Percentiles rank a stretch among this genome's conserved stretches.
These are phyloP conservation scores for Salvelinus fontinalis DNA, from an alignment of 2,113 vertebrate species.

Conservation along the genomic window DNA sequence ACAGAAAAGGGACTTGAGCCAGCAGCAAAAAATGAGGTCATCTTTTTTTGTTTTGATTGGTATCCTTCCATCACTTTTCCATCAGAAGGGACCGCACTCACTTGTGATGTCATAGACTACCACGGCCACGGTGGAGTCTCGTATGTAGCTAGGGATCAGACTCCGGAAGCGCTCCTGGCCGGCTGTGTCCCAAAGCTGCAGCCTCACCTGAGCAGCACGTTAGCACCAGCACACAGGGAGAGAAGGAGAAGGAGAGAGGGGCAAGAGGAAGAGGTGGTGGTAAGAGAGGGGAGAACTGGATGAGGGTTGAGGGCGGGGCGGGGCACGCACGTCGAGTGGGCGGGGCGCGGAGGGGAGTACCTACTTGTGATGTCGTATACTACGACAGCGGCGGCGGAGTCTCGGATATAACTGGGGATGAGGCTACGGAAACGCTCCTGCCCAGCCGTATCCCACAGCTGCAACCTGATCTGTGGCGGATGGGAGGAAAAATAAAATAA, in stretches of 20 bases:
- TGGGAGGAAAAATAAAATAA: constrained; percentile 68
- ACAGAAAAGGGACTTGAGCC: neutral
- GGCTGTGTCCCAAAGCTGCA: constrained; percentile 93
- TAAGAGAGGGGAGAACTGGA: constrained; percentile 12
- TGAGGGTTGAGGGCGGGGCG: neutral
- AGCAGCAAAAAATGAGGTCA: neutral
- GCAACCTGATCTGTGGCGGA: constrained; percentile 93
- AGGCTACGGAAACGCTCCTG: constrained; percentile 99
- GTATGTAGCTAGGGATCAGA: constrained; percentile 95
- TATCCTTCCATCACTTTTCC: neutral
- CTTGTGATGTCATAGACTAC: constrained; percentile 96
- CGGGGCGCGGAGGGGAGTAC: constrained; percentile 69
- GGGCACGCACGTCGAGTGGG: constrained; percentile 14
- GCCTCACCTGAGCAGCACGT: constrained; percentile 86
- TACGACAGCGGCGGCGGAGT: constrained; percentile 96
- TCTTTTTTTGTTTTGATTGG: neutral
- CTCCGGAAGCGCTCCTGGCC: constrained; percentile 92
- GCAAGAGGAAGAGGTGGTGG: constrained; percentile 7
- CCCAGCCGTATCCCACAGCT: constrained; percentile 98
- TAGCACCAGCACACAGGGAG: constrained; percentile 75
- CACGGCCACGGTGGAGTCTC: constrained; percentile 92
- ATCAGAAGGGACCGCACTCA: constrained; percentile 81
- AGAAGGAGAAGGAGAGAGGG: constrained; percentile 25
- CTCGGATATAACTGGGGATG: constrained; percentile 99
- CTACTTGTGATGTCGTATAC: constrained; percentile 99